phyloP scores from a whole-genome alignment of 2,113 vertebrate species.

The Limnothrissa miodon region DNA sequence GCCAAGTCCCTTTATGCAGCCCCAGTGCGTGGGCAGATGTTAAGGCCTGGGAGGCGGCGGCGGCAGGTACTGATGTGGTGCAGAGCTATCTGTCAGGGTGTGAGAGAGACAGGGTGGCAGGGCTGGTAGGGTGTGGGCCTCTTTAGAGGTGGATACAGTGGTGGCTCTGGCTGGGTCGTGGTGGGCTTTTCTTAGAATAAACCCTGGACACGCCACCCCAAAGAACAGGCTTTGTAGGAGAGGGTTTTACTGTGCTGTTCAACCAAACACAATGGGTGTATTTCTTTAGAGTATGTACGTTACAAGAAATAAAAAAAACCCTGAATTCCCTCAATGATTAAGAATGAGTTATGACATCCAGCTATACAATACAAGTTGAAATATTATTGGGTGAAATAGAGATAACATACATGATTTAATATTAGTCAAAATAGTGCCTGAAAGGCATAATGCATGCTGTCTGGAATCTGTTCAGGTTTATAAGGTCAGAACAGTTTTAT shows the following conservation, averaged over 20 bases:
- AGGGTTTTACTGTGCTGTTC: neutral
- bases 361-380: neutral
- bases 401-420: no score
- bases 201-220: neutral
- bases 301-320: neutral
- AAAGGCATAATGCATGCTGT: neutral
- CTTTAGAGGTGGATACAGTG: neutral
- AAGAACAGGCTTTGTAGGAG: neutral
- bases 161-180: neutral
- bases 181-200: neutral
- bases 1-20: slow-evolving; percentile 11
- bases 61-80: neutral
- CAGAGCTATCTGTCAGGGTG: slow-evolving; percentile 2
- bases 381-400: no score
- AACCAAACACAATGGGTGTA: neutral
- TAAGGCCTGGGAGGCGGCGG: neutral
- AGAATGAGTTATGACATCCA: neutral
- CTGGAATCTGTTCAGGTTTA: no score
- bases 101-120: neutral
- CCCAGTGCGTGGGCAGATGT: neutral
- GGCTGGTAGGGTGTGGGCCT: neutral
- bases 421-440: neutral
- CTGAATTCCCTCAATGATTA: neutral
- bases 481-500: no score
- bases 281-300: neutral